Evolutionary conservation across 2,888 invertebrate genomes (phyloP), one percentile per base, ranked within the genome.

Genomic region (Leptopilina syphax): DNA sequence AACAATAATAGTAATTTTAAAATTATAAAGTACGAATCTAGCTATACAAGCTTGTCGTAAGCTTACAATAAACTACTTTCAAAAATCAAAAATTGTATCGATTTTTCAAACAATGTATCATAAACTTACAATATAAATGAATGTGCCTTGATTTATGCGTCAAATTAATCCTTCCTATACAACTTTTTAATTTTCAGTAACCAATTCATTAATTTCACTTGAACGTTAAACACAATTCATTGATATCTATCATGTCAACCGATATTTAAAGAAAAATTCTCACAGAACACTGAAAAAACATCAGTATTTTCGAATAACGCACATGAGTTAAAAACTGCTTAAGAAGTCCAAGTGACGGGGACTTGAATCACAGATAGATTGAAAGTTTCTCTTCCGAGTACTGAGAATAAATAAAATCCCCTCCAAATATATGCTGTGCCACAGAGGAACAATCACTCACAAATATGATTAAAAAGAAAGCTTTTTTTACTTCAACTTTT

Each of bases 341-440:
- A 4, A 54, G 24, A 73, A 54, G 9, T 73, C 54, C 50, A 73
- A n/a, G 57, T 73, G 57, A 41, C 73, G 34, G 34, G 83, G 83
- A 84, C 85, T 85, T 84, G 83, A 85, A 85, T 84, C 86, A 83
- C 86, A 85, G 84, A 86, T 85, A 86, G 87, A 89, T 90, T 90
- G 89, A 89, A 88, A 86, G 87, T 87, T 86, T 86, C 84, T 85
- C 84, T 84, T 83, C 79, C 79, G 85, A 85, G 85, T 86, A 87
- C 84, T 87, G 87, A 86, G 88, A 81, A 90, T 90, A 89, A 90
- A 90, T 90, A 90, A 87, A 87, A 80, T 83, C 87, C 90, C 90
- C 90, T 89, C 90, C 88, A 87, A 78, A 77, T 57, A 54, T 34
- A 50, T 70, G 54, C 57, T 34, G n/a, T 54, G 27, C 54, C 82